Base-by-base conservation (phyloP, 1,140 invertebrate genomes). In the Lepidurus apus region DNA sequence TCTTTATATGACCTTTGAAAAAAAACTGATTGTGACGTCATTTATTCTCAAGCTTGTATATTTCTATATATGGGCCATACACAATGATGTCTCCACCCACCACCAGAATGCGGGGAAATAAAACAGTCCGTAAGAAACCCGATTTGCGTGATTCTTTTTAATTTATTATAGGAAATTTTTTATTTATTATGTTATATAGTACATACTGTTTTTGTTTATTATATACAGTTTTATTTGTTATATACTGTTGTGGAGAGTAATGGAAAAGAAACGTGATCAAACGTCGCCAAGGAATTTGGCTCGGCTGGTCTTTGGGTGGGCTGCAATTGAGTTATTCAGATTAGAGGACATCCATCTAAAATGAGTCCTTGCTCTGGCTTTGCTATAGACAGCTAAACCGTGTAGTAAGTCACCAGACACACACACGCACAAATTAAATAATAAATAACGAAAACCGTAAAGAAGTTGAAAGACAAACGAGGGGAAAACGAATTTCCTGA, bases 61-160 rank as follows among this genome's bases (percentile, higher is more conserved):
- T 65, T 65, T 65, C 53, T 65, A 65, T 65, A 65, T 65, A 65
- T 65, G 53, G 53, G 53, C 53, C 53, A n/a, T 65, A 65, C 53
- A 65, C 53, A 13, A 21, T 65, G 53, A 65, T 65, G 53, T 65
- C 53, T 65, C 53, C 53, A 13, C n/a, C 53, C 21, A 13, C 9
- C 53, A 65, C 17, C 53, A 21, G 53, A 65, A 65, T 65, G 53
- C 53, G 9, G 53, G 53, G 53, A 65, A 65, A 65, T 65, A 65
- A 65, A 65, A 21, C n/a, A 65, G 53, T 65, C 21, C 53, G 17
- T 7, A 65, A 65, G 21, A 65, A 65, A 17, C 6, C 17, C 17
- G 1, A 7, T 65, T 65, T 65, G 6, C 53, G 17, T 65, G 7
- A 6, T 65, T 13, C 1, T 65, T 65, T 65, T 65, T n/a, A n/a